Conservation (phyloP, 2,888 invertebrate species). For the Lingula anatina region DNA sequence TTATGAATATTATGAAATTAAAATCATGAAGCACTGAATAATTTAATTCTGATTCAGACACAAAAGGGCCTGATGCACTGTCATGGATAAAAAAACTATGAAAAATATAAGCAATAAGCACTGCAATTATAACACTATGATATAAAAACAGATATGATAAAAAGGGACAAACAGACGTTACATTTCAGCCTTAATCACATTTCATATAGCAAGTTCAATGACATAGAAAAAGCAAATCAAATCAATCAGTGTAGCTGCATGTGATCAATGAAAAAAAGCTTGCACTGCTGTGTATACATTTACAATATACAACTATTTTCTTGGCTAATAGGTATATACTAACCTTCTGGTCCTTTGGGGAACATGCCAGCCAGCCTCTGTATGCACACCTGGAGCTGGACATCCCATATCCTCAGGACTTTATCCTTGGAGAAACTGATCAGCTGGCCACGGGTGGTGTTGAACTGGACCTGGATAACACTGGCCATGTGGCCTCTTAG, state of each 20-base stretch:
- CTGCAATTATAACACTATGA: too few relatives aligned
- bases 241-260: too few relatives aligned
- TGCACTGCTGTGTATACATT: too few relatives aligned
- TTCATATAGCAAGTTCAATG: background rate
- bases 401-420: constrained; percentile 52
- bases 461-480: constrained; percentile 50
- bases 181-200: background rate
- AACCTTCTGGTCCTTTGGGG: constrained; percentile 51
- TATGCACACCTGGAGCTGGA: constrained; percentile 52
- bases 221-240: background rate
- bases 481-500: constrained; percentile 52
- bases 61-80: too few relatives aligned
- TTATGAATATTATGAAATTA: background rate
- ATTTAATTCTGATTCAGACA: too few relatives aligned
- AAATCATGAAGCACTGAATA: too few relatives aligned
- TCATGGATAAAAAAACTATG: too few relatives aligned
- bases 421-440: constrained; percentile 53
- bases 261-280: too few relatives aligned
- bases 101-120: too few relatives aligned
- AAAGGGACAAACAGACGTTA: background rate
- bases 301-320: too few relatives aligned
- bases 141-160: background rate
- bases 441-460: constrained; percentile 43
- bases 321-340: too few relatives aligned
- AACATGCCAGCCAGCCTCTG: constrained; percentile 52